Evolutionary conservation across 2,113 vertebrate genomes (phyloP).

Genomic region (Bambusicola thoracicus): DNA sequence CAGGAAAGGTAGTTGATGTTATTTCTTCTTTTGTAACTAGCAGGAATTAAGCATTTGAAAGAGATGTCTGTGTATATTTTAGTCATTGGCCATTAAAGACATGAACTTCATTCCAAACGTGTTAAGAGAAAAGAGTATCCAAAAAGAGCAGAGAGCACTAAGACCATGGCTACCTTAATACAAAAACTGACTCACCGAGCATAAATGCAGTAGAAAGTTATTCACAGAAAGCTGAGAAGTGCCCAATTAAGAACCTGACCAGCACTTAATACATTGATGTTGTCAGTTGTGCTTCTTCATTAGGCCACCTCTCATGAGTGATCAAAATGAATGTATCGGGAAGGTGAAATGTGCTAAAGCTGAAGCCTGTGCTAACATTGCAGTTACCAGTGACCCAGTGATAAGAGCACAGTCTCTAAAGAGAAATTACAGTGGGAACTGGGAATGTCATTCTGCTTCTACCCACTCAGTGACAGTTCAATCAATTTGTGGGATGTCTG

Average conservation of each 20-base stretch:
- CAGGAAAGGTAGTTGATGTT: neutral
- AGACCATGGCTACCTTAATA: neutral
- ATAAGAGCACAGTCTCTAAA: neutral
- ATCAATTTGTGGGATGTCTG: neutral
- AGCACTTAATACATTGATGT: neutral
- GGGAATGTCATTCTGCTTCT: neutral
- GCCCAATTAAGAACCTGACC: neutral
- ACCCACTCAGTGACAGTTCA: accelerated
- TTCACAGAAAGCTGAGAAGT: neutral
- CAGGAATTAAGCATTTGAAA: neutral
- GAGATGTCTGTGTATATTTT: neutral
- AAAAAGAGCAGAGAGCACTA: neutral
- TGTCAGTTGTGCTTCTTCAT: neutral
- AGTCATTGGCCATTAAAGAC: neutral
- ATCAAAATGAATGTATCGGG: neutral
- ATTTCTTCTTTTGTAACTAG: neutral
- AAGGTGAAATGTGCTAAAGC: neutral
- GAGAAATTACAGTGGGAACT: neutral
- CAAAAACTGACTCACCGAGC: neutral
- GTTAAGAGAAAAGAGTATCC: neutral
- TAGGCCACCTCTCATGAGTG: neutral
- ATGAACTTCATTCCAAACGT: neutral
- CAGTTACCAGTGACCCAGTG: neutral
- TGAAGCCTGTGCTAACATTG: neutral
- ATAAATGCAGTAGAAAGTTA: neutral